Conservation (phyloP, 1,140 invertebrate species). For the Chionoecetes opilio region DNA sequence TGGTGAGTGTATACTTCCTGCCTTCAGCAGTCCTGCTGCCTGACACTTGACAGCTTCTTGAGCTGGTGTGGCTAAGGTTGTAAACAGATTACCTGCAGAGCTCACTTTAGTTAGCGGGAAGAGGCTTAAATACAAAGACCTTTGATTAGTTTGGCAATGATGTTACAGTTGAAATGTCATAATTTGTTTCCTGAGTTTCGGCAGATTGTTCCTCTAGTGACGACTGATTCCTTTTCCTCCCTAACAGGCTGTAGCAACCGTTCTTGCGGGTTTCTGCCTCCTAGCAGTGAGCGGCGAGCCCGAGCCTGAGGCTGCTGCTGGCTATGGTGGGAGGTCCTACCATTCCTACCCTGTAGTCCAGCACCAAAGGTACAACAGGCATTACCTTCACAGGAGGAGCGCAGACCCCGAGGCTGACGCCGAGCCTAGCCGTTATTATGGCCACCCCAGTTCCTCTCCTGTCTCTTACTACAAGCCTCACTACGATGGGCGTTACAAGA, state of each 20-base stretch:
- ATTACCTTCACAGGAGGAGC: too few relatives aligned
- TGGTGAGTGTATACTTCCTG: not conserved
- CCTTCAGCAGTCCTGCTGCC: not conserved
- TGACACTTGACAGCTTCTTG: too few relatives aligned
- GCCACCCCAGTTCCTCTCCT: too few relatives aligned
- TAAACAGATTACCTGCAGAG: not conserved
- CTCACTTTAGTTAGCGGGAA: not conserved
- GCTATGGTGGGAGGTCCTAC: not conserved
- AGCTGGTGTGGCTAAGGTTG: not conserved
- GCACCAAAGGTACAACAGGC: too few relatives aligned
- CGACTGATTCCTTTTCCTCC: not conserved
- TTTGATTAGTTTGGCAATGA: not conserved
- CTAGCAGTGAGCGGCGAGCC: not conserved
- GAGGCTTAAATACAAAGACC: not conserved
- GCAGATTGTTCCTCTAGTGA: too few relatives aligned
- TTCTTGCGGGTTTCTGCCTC: not conserved
- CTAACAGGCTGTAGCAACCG: not conserved
- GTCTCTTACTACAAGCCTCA: not conserved
- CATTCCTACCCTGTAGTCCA: not conserved
- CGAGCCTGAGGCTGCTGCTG: not conserved
- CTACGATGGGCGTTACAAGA: not conserved
- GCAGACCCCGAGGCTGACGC: too few relatives aligned
- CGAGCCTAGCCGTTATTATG: too few relatives aligned
- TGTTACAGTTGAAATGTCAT: not conserved
- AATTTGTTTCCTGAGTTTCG: not conserved